Percentiles rank a stretch among this genome's conserved stretches.
phyloP scores from a whole-genome alignment of 2,797 vertebrate species.

The Scarus forsteni region DNA sequence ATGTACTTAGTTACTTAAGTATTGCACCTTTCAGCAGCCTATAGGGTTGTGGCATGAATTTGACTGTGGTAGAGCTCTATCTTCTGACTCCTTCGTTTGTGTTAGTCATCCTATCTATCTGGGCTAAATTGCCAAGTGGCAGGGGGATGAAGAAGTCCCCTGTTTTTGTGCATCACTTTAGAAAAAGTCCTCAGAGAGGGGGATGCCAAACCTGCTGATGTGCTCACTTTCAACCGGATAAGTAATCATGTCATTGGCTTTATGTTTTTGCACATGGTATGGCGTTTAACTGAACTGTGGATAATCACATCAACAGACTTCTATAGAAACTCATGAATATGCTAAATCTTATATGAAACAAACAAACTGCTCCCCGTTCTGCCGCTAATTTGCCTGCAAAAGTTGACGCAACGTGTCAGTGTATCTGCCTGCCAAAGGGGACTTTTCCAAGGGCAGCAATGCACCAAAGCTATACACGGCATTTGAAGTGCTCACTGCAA shows the following conservation, averaged over 20 bases:
- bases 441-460: slow-evolving; percentile 54
- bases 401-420: slow-evolving; percentile 37
- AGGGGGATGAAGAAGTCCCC: slow-evolving; percentile 20
- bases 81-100: slow-evolving; percentile 41
- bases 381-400: slow-evolving; percentile 49
- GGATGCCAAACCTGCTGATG: slow-evolving; percentile 6
- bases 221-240: slow-evolving; percentile 11
- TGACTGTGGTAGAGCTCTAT: slow-evolving; percentile 23
- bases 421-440: slow-evolving; percentile 31
- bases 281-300: slow-evolving; percentile 2
- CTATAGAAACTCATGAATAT: slow-evolving; percentile 29
- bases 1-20: no score
- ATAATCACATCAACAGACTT: slow-evolving; percentile 19
- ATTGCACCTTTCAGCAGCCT: not conserved
- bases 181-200: slow-evolving; percentile 2
- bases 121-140: slow-evolving; percentile 45
- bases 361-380: slow-evolving; percentile 18
- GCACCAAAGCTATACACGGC: slow-evolving; percentile 53
- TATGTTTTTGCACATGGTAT: slow-evolving; percentile 6
- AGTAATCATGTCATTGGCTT: slow-evolving; percentile 7
- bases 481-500: slow-evolving; percentile 65
- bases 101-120: slow-evolving; percentile 51
- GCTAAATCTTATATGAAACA: slow-evolving; percentile 16
- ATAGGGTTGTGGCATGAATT: slow-evolving; percentile 10
- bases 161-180: slow-evolving; percentile 28